phyloP scores from a whole-genome alignment of 1,140 invertebrate genomes.

The Steinernema khuongi region DNA sequence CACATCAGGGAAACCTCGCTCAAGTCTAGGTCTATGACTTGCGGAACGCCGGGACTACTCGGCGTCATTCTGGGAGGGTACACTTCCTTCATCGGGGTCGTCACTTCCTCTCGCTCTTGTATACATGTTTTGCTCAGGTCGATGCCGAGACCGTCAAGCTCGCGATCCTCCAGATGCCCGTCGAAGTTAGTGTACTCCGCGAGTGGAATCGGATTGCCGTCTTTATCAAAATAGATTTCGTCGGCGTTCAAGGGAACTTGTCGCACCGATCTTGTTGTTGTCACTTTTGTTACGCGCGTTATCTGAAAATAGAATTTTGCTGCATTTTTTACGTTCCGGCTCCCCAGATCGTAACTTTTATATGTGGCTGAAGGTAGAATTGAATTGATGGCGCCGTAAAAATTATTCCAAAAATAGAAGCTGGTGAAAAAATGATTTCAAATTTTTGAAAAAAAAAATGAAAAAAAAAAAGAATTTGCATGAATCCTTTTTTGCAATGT shows the following conservation, averaged over 20 bases:
- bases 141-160: constrained; percentile 43
- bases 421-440: constrained; percentile 14
- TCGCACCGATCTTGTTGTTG: constrained; percentile 53
- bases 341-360: no score
- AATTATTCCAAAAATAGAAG: background rate
- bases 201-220: constrained; percentile 49
- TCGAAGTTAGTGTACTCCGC: constrained; percentile 17
- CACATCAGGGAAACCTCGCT: constrained; percentile 48
- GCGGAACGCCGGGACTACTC: constrained; percentile 47
- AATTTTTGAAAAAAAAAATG: constrained; percentile 26
- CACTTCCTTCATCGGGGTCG: constrained; percentile 25
- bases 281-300: constrained; percentile 58
- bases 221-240: constrained; percentile 52
- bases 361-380: background rate
- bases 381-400: no score
- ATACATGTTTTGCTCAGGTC: constrained; percentile 45
- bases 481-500: no score
- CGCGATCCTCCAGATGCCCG: constrained; percentile 1
- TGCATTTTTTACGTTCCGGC: background rate
- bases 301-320: constrained; percentile 40
- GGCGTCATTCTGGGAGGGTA: constrained; percentile 31
- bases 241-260: constrained; percentile 53
- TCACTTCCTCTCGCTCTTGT: constrained; percentile 45
- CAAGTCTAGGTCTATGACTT: constrained; percentile 44
- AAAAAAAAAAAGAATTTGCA: no score